These are phyloP conservation scores for Aphidius gifuensis DNA, from an alignment of 1,140 invertebrate genomes.

Conservation along the genomic window DNA sequence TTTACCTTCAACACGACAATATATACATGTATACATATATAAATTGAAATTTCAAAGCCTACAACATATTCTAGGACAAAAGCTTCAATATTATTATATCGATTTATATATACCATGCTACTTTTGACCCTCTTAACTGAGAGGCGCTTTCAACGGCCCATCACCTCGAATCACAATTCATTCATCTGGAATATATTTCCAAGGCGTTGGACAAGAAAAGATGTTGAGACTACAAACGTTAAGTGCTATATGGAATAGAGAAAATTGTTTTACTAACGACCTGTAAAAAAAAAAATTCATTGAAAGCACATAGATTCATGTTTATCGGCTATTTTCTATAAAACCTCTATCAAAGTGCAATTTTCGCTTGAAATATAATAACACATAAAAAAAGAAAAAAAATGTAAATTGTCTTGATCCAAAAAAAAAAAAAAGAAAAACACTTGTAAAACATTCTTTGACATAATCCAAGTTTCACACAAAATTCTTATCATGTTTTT, in stretches of 20 bases:
- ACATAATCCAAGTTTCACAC: not conserved
- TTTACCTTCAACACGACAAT: too few relatives aligned
- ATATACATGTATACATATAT: not conserved
- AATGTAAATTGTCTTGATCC: too few relatives aligned
- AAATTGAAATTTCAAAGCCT: not conserved
- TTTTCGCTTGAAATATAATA: too few relatives aligned
- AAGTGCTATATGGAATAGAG: constrained; percentile 5
- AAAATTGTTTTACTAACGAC: constrained; percentile 9
- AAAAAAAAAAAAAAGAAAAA: not conserved
- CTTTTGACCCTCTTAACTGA: constrained; percentile 39
- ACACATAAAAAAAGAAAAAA: too few relatives aligned
- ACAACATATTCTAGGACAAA: not conserved
- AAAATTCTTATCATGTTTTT: too few relatives aligned
- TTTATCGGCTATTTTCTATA: not conserved
- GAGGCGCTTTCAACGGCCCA: constrained; percentile 40
- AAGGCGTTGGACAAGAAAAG: constrained; percentile 13
- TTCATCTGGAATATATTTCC: constrained; percentile 41
- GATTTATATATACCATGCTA: constrained; percentile 24
- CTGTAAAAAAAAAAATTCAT: constrained; percentile 9
- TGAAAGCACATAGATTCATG: constrained; percentile 1
- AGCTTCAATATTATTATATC: constrained; percentile 22
- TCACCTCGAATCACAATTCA: constrained; percentile 41
- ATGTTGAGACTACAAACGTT: constrained; percentile 10
- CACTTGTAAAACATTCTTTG: not conserved
- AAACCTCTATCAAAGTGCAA: not conserved